Evolutionary conservation across 1,140 invertebrate species (phyloP), one percentile per base, ranked within the genome.

Genomic region (Neodiprion virginianus): DNA sequence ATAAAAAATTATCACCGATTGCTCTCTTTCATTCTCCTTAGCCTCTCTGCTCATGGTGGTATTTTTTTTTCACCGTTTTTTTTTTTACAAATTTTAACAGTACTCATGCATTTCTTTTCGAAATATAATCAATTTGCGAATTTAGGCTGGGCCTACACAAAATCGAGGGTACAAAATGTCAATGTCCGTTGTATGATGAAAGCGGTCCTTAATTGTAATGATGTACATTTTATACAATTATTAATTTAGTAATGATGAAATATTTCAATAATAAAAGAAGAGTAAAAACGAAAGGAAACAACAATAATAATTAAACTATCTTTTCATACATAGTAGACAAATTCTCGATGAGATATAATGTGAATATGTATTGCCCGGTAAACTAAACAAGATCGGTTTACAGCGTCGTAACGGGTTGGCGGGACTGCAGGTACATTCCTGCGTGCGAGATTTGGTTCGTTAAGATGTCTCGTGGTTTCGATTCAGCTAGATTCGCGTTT

Each of bases 141-240:
- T 79, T 80, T 75, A 84, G 80, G 82, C 82, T 86, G 83, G 82
- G 81, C 83, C 82, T 84, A 82, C 74, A 77, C 78, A 78, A 81
- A 82, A 79, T 76, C 75, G 84, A 84, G 73, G 78, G 76, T 83
- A 85, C 79, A 82, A 86, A 84, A 76, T 78, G 80, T 80, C 67
- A 82, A 82, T 80, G 78, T 82, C 78, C 74, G 79, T 79, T 82
- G 74, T 78, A 79, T 79, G 76, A 81, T 76, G 77, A 79, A 81
- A 79, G 72, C 73, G 76, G 77, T 83, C 79, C 74, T 84, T 40
- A 40, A 40, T 84, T 85, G 80, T 85, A 85, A 82, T 75, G 77
- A 83, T 85, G 81, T 86, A 84, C 75, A 83, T 87, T 88, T 87
- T 88, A 83, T 85, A 86, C 79, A 76, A 86, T 14, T 61, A 61